Evolutionary conservation across 2,113 vertebrate genomes (phyloP), one percentile per base, ranked within the genome.

Genomic region (Coptodon bakossiorum): DNA sequence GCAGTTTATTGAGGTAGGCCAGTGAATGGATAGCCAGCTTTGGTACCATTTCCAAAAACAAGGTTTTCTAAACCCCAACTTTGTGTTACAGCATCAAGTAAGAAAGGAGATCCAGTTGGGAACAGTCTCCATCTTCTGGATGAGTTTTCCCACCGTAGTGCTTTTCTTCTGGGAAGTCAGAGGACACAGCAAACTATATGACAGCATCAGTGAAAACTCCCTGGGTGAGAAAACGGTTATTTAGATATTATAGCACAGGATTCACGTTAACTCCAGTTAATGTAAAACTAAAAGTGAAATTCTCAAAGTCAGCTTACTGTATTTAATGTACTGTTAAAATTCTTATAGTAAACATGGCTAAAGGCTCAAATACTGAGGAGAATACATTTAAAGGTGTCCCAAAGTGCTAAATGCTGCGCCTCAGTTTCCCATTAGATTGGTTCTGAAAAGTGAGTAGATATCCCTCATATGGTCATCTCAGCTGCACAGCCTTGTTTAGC

Each of bases 131-230:
- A 86, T 99, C 63, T 98, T 98, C 3, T 97, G 97, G 97, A 99
- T 99, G 59, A 99, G 98, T 2, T 90, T 98, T 10, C 98, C 98
- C 24, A 99, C 98, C 0, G 97, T 98, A 0, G 93, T 93, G 4
- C 66, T 99, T 76, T 99, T 99, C 94, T 97, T 98, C 2, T 95
- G 96, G 0, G 98, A 99, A 91, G 89, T 99, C 86, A 96, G 96
- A 52, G 98, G 98, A n/a, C 97, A 98, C 95, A 98, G 98, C 96
- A 98, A 97, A 84, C 96, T 99, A 16, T 98, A 98, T 2, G 97
- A 98, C 89, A 93, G 96, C 79, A 83, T 98, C 10, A 90, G 88
- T 5, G 97, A 97, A 9, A 97, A 96, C 50, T 93, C 96, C 0
- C 90, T 95, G 2, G 98, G 98, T 99, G 89, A 97, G 97, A 57